phyloP scores from a whole-genome alignment of 2,113 vertebrate genomes.

The Chaetura pelagica region DNA sequence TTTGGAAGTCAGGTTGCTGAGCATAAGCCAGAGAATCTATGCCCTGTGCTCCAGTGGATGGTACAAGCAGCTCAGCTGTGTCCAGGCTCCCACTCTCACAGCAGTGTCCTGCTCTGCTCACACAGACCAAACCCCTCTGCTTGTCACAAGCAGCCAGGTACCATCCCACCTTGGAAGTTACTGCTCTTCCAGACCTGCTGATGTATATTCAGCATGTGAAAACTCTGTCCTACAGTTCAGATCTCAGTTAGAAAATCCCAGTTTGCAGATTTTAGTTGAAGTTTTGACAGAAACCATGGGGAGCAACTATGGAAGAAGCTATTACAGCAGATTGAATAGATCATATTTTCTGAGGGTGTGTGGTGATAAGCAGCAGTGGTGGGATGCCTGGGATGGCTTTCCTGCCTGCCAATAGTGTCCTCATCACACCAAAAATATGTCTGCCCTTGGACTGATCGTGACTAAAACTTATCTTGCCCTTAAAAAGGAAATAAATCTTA shows the following conservation, averaged over 20 bases:
- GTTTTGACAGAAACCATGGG: not conserved
- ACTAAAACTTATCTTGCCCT: not conserved
- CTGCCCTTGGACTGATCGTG: not conserved
- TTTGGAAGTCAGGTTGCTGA: not conserved
- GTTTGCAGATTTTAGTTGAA: not conserved
- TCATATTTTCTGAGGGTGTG: not conserved
- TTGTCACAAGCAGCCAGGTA: not conserved
- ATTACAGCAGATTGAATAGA: not conserved
- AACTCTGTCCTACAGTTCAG: not conserved
- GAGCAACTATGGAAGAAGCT: not conserved
- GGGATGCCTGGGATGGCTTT: not conserved
- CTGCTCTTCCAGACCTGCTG: not conserved
- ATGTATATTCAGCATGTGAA: not conserved
- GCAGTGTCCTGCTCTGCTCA: not conserved
- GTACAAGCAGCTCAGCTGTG: not conserved
- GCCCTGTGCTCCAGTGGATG: not conserved
- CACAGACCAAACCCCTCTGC: not conserved
- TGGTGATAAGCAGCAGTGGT: not conserved
- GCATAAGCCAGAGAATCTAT: not conserved
- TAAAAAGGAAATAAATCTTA: not conserved
- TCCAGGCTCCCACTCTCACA: not conserved
- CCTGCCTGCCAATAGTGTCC: not conserved
- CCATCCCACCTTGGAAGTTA: not conserved
- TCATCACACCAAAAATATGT: not conserved
- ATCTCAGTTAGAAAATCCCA: not conserved